These are phyloP conservation scores for Neocrepidodera transversa DNA, from an alignment of 2,888 invertebrate genomes.

Conservation along the genomic window DNA sequence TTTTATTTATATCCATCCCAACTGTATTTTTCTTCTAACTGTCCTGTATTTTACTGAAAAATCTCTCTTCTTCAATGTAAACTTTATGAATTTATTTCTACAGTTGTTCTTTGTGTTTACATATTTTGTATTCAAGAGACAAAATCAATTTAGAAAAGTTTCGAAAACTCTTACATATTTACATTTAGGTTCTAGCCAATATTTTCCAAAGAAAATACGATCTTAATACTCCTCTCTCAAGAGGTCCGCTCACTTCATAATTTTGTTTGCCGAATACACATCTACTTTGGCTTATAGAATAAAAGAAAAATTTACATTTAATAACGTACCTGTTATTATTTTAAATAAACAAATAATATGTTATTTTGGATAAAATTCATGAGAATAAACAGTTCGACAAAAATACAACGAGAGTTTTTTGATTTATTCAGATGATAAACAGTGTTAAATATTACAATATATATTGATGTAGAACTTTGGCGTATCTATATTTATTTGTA, in stretches of 20 bases:
- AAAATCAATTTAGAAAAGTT: slow-evolving; percentile 25
- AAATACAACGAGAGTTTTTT: no score
- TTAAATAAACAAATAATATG: no score
- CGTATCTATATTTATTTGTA: no score
- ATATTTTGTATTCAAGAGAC: slow-evolving; percentile 24
- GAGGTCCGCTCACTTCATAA: slow-evolving; percentile 15
- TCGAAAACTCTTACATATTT: slow-evolving; percentile 22
- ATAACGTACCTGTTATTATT: no score
- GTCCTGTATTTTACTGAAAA: no score
- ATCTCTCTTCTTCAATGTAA: not conserved
- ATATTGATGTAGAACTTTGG: no score
- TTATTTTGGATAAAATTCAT: no score
- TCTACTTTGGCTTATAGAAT: not conserved
- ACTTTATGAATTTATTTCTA: slow-evolving; percentile 17
- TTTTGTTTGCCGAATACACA: slow-evolving; percentile 18
- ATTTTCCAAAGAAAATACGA: slow-evolving; percentile 24
- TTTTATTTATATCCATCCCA: no score
- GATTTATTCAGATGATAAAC: no score
- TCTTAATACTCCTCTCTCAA: slow-evolving; percentile 11
- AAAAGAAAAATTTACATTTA: slow-evolving; percentile 17
- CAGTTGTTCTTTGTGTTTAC: slow-evolving; percentile 26
- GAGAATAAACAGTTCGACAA: no score
- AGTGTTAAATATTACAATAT: no score
- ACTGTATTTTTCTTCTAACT: no score
- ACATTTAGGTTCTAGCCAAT: slow-evolving; percentile 22